Evolutionary conservation across 2,797 vertebrate genomes (phyloP), one percentile per base, ranked within the genome.

Genomic region (Rhodeus uyekii): DNA sequence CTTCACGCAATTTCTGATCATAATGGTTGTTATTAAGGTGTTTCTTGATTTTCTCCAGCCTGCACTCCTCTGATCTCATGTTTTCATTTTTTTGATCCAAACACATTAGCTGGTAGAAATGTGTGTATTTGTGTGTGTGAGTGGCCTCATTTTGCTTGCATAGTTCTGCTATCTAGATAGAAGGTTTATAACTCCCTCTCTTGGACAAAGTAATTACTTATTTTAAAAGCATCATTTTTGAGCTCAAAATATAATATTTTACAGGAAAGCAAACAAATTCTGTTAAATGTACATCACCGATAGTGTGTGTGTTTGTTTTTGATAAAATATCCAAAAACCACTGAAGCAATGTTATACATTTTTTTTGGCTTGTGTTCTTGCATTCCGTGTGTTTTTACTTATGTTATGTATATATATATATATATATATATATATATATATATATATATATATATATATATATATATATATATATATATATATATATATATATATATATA

Each of bases 61-160:
- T 89, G 69, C 42, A 19, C 74, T 84, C 75, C 42, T 85, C 79
- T 78, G 69, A 81, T 89, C 78, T 87, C 63, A 63, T 83, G 44
- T 79, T 68, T 83, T 68, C 82, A 42, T 82, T 84, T 88, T 84
- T 87, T 83, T 82, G 18, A 71, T 83, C 69, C 39, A 55, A 78
- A 85, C 79, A 76, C 83, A 74, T 87, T 90, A 82, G 88, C 24
- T 63, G 83, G 13, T 86, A 39, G 83, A 87, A 60, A 29, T 60
- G 27, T 72, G 32, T 50, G 48, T n/a, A n/a, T n/a, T n/a, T 60
- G 27, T 72, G 32, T 50, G 48, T n/a, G n/a, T n/a, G n/a, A n/a
- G n/a, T 74, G 24, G 72, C 50, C 55, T 89, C 34, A 83, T 82
- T 58, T 29, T 29, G 13, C 14, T 12, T 29, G 58, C 13, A 3